Evolutionary conservation across 1,140 invertebrate species (phyloP), one percentile per base, ranked within the genome.

Genomic region (Steinernema feltiae): DNA sequence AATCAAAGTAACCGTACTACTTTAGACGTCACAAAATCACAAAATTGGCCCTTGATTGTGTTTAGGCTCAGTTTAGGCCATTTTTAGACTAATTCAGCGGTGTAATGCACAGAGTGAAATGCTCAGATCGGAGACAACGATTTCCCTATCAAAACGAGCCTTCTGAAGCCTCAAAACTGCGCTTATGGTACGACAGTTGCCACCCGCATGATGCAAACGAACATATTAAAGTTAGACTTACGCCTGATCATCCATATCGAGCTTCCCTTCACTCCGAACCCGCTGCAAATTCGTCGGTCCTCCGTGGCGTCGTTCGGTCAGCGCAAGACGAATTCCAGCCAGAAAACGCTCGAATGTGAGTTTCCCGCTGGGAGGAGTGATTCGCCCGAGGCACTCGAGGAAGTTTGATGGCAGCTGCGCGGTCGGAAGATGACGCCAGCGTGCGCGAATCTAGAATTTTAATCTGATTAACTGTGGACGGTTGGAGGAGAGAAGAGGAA

Each of bases 321-420:
- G 74, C 0, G 87, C 84, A 3, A 87, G 53, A 73, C 87, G 87
- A 30, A 88, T 75, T 30, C 87, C 87, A 24, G 87, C 74, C 0
- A 87, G 83, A 82, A 88, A 88, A 48, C 82, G 76, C 24, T 87
- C 87, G 76, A 88, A 88, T 48, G 73, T 87, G 0, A 88, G 81
- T n/a, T 83, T 81, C 24, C 87, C 87, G 79, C 85, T 86, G 32
- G 82, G 75, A 17, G 87, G 87, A 0, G 86, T 85, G 7, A 88
- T 86, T 78, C 85, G 87, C 32, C 83, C 77, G n/a, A 88, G 76
- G 32, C 82, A 85, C 30, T 87, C 86, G 21, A 87, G 80, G 31
- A 88, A 87, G 17, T 86, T 75, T 7, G 53, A n/a, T 18, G 82
- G 83, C 3, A 83, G 71, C 7, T 74, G 24, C 48, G 30, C 24